phyloP scores from a whole-genome alignment of 2,113 vertebrate species.

The Thymallus thymallus region DNA sequence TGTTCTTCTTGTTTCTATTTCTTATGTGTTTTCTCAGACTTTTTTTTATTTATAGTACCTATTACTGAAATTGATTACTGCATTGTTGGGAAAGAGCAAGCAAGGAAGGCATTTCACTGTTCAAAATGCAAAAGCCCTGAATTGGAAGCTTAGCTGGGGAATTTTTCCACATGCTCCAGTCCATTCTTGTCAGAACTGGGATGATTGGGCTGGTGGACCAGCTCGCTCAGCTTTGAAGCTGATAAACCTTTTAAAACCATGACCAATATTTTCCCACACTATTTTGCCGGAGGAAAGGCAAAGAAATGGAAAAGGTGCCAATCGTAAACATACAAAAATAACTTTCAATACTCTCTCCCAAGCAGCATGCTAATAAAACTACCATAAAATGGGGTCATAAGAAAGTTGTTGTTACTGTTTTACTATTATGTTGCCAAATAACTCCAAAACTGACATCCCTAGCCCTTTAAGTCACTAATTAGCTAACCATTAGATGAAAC shows the following conservation, averaged over 20 bases:
- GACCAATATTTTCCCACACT: constrained; percentile 70
- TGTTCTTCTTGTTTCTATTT: no score
- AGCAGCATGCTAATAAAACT: no score
- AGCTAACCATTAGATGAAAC: background rate
- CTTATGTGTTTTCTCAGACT: no score
- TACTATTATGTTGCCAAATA: background rate
- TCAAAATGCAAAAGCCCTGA: constrained; percentile 59
- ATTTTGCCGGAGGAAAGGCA: constrained; percentile 61
- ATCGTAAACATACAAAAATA: constrained; percentile 41
- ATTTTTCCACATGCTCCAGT: constrained; percentile 61
- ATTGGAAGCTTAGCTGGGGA: constrained; percentile 59
- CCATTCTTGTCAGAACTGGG: constrained; percentile 64
- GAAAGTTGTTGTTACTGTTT: no score
- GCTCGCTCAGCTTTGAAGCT: constrained; percentile 72
- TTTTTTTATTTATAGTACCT: no score
- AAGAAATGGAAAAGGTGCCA: constrained; percentile 51
- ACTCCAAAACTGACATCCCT: no score
- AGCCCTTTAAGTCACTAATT: background rate
- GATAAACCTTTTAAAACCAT: constrained; percentile 77
- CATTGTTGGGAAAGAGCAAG: no score
- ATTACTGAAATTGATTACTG: no score
- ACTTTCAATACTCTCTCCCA: background rate
- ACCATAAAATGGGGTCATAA: no score
- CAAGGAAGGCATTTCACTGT: no score
- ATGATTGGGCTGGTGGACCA: constrained; percentile 66